Percentiles rank a stretch among this genome's conserved stretches.
These are phyloP conservation scores for Volucella zonaria DNA, from an alignment of 2,888 invertebrate genomes.

Conservation along the genomic window DNA sequence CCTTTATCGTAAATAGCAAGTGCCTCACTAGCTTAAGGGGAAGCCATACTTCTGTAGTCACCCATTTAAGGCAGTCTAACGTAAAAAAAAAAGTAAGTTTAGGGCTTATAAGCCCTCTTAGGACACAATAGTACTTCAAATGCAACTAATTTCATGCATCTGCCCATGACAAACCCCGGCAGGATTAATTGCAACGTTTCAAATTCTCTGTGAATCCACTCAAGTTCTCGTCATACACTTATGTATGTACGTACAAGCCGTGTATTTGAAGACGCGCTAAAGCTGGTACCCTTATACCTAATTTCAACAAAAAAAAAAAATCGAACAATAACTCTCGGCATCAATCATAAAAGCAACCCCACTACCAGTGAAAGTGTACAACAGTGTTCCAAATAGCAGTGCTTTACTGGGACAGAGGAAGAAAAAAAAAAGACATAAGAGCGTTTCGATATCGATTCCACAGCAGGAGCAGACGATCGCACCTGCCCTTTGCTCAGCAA, in stretches of 20 bases:
- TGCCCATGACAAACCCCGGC: conserved; percentile 13
- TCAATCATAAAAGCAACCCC: too few species aligned
- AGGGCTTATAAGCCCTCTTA: too few species aligned
- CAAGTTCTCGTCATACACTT: conserved; percentile 4
- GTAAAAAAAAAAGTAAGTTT: too few species aligned
- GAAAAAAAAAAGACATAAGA: conserved; percentile 4
- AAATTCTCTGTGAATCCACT: conserved; percentile 9
- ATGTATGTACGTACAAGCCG: too few species aligned
- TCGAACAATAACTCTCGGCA: too few species aligned
- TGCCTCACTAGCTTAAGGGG: too few species aligned
- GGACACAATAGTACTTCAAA: neutral
- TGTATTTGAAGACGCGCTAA: neutral
- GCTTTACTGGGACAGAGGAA: neutral
- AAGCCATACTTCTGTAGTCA: too few species aligned
- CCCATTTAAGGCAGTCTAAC: too few species aligned
- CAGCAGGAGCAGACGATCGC: conserved; percentile 12
- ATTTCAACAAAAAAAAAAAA: neutral
- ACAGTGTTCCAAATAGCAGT: neutral
- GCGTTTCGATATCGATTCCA: conserved; percentile 32
- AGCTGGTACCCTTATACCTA: conserved; percentile 18
- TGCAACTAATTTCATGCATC: conserved; percentile 31
- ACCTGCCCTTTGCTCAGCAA: conserved; percentile 48
- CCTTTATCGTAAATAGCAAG: too few species aligned
- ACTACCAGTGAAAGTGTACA: conserved; percentile 14
- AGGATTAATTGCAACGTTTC: conserved; percentile 37